These are phyloP conservation scores for Myotis planiceps DNA, from an alignment of 2,797 vertebrate genomes.

Conservation along the genomic window DNA sequence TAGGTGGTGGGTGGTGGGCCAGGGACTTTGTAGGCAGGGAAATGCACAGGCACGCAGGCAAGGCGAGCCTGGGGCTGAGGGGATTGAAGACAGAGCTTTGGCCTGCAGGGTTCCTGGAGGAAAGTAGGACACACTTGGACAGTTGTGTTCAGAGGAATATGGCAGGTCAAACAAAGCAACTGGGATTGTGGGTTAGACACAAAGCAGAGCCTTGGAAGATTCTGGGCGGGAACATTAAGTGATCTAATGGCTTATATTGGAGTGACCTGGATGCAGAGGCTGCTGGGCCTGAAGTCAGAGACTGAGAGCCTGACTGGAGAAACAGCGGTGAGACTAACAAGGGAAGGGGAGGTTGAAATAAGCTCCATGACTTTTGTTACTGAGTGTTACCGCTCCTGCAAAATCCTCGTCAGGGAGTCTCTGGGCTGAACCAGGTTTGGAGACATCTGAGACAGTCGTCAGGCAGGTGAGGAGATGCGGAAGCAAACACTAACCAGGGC, in stretches of 20 bases:
- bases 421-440: neutral
- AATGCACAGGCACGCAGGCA: neutral
- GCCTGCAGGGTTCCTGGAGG: neutral
- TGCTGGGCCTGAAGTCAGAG: neutral
- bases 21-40: neutral
- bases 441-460: neutral
- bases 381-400: accelerated
- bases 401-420: neutral
- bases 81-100: neutral
- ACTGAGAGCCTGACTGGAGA: neutral
- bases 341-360: neutral
- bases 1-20: neutral
- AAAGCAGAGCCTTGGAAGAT: neutral
- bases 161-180: neutral
- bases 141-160: neutral
- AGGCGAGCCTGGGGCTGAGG: accelerated
- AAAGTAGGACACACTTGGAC: neutral
- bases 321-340: neutral
- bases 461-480: neutral
- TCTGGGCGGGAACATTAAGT: neutral
- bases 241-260: neutral
- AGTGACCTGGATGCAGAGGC: neutral
- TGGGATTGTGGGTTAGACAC: neutral
- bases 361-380: neutral
- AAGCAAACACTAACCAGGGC: neutral